Evolutionary conservation across 92 coral and sea anemone species (phyloP).

Genomic region (Bergia sp.): DNA sequence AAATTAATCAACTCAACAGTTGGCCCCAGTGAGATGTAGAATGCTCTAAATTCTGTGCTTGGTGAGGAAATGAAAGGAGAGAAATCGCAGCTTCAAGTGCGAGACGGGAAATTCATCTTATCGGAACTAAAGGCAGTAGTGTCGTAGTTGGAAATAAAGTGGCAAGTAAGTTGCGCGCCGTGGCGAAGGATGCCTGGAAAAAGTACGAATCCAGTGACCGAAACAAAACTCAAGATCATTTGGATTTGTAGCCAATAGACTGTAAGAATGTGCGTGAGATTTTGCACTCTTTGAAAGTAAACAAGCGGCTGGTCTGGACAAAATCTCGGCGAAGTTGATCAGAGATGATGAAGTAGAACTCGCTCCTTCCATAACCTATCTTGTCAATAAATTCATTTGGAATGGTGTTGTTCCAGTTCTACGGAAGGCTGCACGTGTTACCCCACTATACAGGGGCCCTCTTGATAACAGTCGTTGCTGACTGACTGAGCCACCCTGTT

Average conservation of each 20-base stretch:
- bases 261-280: too few species aligned
- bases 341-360: too few species aligned
- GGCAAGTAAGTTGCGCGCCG: not conserved
- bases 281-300: conserved; percentile 10
- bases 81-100: not conserved
- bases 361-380: too few species aligned
- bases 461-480: conserved; percentile 46
- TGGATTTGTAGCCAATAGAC: too few species aligned
- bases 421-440: conserved; percentile 30
- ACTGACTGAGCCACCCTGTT: too few species aligned
- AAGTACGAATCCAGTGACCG: too few species aligned
- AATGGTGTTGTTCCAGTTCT: conserved; percentile 46
- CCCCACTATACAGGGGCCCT: too few species aligned
- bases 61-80: conserved; percentile 26
- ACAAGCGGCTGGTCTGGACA: conserved; percentile 14
- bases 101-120: conserved; percentile 20
- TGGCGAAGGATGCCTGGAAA: not conserved
- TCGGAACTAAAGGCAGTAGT: conserved; percentile 55
- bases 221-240: too few species aligned
- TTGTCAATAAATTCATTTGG: not conserved
- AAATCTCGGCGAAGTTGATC: too few species aligned
- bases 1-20: conserved; percentile 21
- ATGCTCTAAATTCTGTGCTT: not conserved
- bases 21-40: conserved; percentile 31
- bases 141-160: conserved; percentile 35